Evolutionary conservation across 1,140 invertebrate species (phyloP).

Genomic region (Hesperophylax magnus): DNA sequence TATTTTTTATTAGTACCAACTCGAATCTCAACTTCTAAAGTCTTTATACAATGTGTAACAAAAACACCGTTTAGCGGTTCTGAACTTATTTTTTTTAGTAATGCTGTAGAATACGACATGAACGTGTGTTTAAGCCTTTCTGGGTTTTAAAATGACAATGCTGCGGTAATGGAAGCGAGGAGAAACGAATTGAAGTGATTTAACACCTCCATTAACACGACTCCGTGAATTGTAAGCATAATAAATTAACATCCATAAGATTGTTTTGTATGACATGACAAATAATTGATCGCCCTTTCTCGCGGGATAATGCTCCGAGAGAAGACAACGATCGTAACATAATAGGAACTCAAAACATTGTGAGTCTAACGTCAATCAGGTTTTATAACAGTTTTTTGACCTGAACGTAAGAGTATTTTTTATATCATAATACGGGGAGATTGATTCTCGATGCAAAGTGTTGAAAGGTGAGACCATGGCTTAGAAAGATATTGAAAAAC

Average conservation of each 20-base stretch:
- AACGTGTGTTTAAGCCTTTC: background rate
- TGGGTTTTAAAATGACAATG: background rate
- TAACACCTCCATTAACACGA: slow-evolving; percentile 49
- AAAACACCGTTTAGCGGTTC: too few relatives aligned
- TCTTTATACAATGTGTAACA: too few relatives aligned
- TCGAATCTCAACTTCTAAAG: too few relatives aligned
- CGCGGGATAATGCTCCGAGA: slow-evolving; percentile 27
- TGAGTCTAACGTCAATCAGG: too few relatives aligned
- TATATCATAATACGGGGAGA: too few relatives aligned
- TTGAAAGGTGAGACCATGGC: too few relatives aligned
- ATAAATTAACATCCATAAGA: slow-evolving; percentile 53
- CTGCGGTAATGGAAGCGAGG: background rate
- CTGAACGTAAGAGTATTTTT: too few relatives aligned
- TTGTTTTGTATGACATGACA: slow-evolving; percentile 53
- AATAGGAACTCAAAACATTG: background rate
- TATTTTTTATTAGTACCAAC: too few relatives aligned
- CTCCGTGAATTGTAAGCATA: slow-evolving; percentile 50
- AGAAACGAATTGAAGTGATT: slow-evolving; percentile 47
- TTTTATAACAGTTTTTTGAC: too few relatives aligned
- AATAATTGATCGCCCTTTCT: slow-evolving; percentile 52
- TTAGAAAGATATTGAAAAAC: too few relatives aligned
- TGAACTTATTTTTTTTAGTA: too few relatives aligned
- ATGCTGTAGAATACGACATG: background rate
- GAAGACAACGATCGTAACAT: background rate
- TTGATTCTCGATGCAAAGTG: too few relatives aligned